Base-by-base conservation (phyloP, 2,797 vertebrate genomes). In the Arrhamphus sclerolepis region DNA sequence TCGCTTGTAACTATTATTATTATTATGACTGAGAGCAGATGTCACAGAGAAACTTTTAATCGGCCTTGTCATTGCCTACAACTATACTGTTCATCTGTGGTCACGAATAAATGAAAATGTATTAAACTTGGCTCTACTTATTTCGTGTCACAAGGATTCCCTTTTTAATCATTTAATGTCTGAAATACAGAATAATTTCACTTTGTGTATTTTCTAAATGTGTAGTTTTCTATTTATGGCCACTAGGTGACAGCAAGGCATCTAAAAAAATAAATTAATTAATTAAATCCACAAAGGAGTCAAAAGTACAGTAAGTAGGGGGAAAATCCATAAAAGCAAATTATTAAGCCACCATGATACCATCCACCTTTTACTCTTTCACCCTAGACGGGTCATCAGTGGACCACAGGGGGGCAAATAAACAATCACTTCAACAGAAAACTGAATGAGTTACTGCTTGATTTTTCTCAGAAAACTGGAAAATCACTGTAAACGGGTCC, bases 1-100 rank as follows among this genome's bases (percentile, higher is more conserved):
- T 87, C 71, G 62, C 88, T 86, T 90, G 83, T 88, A 90, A 87
- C 88, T 87, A 82, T n/a, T n/a, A n/a, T n/a, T 87, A 89, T 78
- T 85, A 87, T 90, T 89, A 91, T 84, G 86, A 89, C 86, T 84
- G 79, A 83, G 80, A 78, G 62, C 74, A 38, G 72, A 87, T 51
- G 29, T 75, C 79, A 80, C 81, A 76, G 68, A 71, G 56, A 80
- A 76, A 82, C 62, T 77, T 85, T 89, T 80, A 86, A 80, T 86
- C 83, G 82, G 87, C 87, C 90, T 83, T 80, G 85, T 86, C 84
- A 82, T 82, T 75, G 81, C 85, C 77, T 87, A 84, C 66, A 74
- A 82, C 83, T 89, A 68, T 83, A 72, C 72, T 87, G 85, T 89
- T 77, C 75, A 83, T 87, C 85, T 89, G 85, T 89, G 87, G 80